Percentiles rank a stretch among this genome's conserved stretches.
Conservation (phyloP, 2,888 invertebrate species). For the Micropterix aruncella region DNA sequence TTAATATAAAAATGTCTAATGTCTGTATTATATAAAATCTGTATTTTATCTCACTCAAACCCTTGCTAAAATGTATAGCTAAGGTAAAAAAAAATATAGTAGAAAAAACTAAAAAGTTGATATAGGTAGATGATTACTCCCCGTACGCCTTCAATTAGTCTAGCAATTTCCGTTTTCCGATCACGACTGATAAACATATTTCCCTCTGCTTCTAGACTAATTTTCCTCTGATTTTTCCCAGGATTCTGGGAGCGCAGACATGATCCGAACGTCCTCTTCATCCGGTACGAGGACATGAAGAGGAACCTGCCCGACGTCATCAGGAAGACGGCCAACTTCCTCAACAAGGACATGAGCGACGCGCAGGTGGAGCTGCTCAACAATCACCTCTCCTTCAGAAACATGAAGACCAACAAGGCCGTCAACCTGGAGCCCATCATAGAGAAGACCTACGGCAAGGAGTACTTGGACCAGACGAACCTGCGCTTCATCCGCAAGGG, state of each 20-base stretch:
- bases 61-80: too few relatives aligned
- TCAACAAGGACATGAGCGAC: conserved; percentile 50
- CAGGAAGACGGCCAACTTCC: conserved; percentile 53
- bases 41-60: too few relatives aligned
- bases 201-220: too few relatives aligned
- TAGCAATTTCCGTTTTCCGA: too few relatives aligned
- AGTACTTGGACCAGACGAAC: conserved; percentile 32
- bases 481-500: conserved; percentile 63
- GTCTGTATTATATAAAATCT: too few relatives aligned
- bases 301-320: conserved; percentile 53
- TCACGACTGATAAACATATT: too few relatives aligned
- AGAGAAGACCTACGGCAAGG: conserved; percentile 33
- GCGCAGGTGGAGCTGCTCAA: conserved; percentile 52
- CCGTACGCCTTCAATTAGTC: too few relatives aligned
- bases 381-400: conserved; percentile 64
- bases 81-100: too few relatives aligned
- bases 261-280: conserved; percentile 58
- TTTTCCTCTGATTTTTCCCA: conserved; percentile 21
- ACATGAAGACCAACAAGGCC: conserved; percentile 69
- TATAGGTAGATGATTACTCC: too few relatives aligned
- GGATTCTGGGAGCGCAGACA: conserved; percentile 57
- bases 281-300: conserved; percentile 76
- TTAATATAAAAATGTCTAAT: too few relatives aligned
- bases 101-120: too few relatives aligned
- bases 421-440: conserved; percentile 58